phyloP scores from a whole-genome alignment of 1,140 invertebrate genomes.

The Lordiphosa mommai region DNA sequence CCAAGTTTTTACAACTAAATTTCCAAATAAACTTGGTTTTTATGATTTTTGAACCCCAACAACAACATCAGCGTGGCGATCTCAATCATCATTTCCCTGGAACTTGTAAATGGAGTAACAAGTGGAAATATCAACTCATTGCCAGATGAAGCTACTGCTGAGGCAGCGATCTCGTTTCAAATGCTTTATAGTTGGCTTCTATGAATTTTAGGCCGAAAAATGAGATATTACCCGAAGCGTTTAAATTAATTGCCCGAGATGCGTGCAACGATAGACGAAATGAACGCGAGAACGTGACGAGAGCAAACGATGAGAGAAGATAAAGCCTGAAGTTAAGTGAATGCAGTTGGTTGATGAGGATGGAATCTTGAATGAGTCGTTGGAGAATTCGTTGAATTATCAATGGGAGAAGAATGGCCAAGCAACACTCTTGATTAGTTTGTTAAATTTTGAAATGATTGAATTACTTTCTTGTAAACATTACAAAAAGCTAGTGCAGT shows the following conservation, averaged over 20 bases:
- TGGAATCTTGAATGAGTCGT: constrained; percentile 39
- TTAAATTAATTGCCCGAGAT: constrained; percentile 73
- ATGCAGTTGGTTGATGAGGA: constrained; percentile 1
- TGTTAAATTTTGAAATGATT: no score
- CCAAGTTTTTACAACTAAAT: constrained; percentile 68
- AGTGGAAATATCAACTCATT: constrained; percentile 51
- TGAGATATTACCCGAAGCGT: constrained; percentile 67
- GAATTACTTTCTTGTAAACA: no score
- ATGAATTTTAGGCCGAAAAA: constrained; percentile 64
- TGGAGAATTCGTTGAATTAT: not conserved
- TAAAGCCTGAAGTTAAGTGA: constrained; percentile 14
- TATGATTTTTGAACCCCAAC: constrained; percentile 43
- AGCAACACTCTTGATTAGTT: no score
- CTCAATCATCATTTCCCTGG: constrained; percentile 69
- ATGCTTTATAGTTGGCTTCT: constrained; percentile 64
- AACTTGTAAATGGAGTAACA: constrained; percentile 79
- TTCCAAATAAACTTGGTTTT: constrained; percentile 73
- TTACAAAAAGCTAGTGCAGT: no score
- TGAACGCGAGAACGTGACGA: constrained; percentile 46
- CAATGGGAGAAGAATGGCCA: constrained; percentile 1
- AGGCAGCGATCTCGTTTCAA: constrained; percentile 39
- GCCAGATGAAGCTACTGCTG: constrained; percentile 18
- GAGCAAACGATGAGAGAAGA: constrained; percentile 25
- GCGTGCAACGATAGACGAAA: constrained; percentile 15
- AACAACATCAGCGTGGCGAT: constrained; percentile 26